Conservation (phyloP, 2,113 vertebrate genomes). For the Terrapene triunguis region DNA sequence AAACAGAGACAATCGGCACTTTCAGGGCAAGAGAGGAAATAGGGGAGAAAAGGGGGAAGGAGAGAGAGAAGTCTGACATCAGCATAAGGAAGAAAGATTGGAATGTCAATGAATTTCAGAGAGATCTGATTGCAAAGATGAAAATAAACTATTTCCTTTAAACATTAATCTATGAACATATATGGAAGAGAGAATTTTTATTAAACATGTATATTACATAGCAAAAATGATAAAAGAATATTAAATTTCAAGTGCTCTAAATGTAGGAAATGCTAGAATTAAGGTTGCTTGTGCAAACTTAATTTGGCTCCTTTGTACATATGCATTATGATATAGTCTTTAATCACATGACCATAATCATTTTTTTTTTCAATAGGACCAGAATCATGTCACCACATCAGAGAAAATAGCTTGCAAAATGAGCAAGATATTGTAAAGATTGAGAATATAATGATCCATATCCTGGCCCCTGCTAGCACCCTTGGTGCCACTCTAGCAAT, state of each 20-base stretch:
- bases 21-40: background rate
- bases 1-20: background rate
- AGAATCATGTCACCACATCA: background rate
- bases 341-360: background rate
- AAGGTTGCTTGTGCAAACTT: background rate
- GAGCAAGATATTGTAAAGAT: background rate
- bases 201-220: background rate
- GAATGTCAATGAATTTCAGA: background rate
- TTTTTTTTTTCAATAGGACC: background rate
- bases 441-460: no score
- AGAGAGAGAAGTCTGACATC: background rate
- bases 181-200: background rate
- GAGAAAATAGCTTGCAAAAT: background rate
- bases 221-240: background rate
- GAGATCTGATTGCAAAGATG: background rate
- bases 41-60: background rate
- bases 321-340: background rate
- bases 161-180: background rate
- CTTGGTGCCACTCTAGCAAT: accelerated
- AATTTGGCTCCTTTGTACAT: background rate
- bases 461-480: no score
- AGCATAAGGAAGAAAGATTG: background rate
- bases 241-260: background rate
- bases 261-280: background rate
- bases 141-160: background rate